Evolutionary conservation across 2,797 vertebrate species (phyloP).

Genomic region (Melanotaenia parkinsoni): DNA sequence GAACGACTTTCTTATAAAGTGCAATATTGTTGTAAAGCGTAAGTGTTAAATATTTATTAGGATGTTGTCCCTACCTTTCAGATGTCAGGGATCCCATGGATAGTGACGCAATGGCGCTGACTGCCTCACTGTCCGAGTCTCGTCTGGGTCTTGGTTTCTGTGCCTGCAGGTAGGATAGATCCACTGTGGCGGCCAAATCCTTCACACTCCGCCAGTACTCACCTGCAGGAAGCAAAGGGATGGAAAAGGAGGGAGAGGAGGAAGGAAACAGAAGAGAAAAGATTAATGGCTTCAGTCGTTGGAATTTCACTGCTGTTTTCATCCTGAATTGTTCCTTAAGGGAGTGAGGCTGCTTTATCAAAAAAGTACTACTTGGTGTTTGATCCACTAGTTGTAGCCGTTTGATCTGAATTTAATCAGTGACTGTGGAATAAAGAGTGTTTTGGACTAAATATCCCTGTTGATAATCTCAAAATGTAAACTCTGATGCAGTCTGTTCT

Average conservation of each 20-base stretch:
- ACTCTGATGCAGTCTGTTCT: slow-evolving; percentile 54
- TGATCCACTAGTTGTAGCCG: slow-evolving; percentile 57
- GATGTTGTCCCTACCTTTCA: slow-evolving; percentile 54
- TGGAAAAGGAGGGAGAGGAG: slow-evolving; percentile 40
- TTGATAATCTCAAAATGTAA: slow-evolving; percentile 65
- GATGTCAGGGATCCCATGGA: slow-evolving; percentile 80
- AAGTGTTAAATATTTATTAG: not conserved
- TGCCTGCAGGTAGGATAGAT: slow-evolving; percentile 85
- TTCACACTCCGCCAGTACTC: slow-evolving; percentile 90
- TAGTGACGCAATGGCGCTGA: slow-evolving; percentile 88
- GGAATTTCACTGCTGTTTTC: slow-evolving; percentile 56
- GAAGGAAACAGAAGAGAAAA: slow-evolving; percentile 33
- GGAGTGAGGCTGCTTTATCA: slow-evolving; percentile 59
- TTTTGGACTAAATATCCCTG: slow-evolving; percentile 52
- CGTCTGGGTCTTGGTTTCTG: slow-evolving; percentile 77
- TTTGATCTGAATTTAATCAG: slow-evolving; percentile 71
- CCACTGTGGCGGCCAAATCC: slow-evolving; percentile 82
- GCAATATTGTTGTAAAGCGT: not conserved
- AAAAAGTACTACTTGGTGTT: slow-evolving; percentile 49
- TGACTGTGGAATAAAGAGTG: slow-evolving; percentile 65
- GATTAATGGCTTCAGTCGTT: slow-evolving; percentile 49
- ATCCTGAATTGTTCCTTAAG: slow-evolving; percentile 58
- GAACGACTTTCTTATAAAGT: slow-evolving; percentile 3
- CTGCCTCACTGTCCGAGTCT: slow-evolving; percentile 87
- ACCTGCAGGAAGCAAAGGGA: slow-evolving; percentile 76